phyloP scores from a whole-genome alignment of 2,888 invertebrate genomes.

The Chrysotoxum bicinctum region DNA sequence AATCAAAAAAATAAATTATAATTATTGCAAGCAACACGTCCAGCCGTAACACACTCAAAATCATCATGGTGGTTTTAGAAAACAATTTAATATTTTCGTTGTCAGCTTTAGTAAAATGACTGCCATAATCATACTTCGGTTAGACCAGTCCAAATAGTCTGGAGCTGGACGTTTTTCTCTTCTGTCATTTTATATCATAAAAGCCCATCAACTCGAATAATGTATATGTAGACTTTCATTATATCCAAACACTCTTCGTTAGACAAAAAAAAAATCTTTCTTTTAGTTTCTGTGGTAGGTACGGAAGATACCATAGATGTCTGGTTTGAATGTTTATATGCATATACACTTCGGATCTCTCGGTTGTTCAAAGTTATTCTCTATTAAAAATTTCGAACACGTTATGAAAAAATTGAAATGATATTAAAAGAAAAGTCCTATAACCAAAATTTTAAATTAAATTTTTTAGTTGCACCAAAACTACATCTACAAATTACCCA shows the following conservation, averaged over 20 bases:
- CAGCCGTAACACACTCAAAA: not conserved
- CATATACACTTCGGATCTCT: not conserved
- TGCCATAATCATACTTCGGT: conserved; percentile 6
- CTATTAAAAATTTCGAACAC: too few relatives aligned
- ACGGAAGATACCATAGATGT: not conserved
- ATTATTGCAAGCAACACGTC: not conserved
- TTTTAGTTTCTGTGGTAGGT: conserved; percentile 13
- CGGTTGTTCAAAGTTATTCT: not conserved
- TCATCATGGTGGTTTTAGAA: not conserved
- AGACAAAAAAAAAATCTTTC: not conserved
- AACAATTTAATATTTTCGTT: conserved; percentile 21
- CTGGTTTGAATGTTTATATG: not conserved
- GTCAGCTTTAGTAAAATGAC: conserved; percentile 24
- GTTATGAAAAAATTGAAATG: too few relatives aligned
- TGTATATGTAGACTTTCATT: not conserved
- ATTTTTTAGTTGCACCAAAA: too few relatives aligned
- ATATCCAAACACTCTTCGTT: conserved; percentile 16
- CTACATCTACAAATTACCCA: too few relatives aligned
- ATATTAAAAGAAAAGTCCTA: too few relatives aligned
- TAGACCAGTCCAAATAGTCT: conserved; percentile 29
- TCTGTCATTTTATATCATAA: conserved; percentile 16
- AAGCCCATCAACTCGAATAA: conserved; percentile 27
- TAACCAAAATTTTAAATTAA: too few relatives aligned
- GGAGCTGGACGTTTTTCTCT: conserved; percentile 5
- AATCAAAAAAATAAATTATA: not conserved